Evolutionary conservation across 2,888 invertebrate genomes (phyloP).

Genomic region (Xanthia togata): DNA sequence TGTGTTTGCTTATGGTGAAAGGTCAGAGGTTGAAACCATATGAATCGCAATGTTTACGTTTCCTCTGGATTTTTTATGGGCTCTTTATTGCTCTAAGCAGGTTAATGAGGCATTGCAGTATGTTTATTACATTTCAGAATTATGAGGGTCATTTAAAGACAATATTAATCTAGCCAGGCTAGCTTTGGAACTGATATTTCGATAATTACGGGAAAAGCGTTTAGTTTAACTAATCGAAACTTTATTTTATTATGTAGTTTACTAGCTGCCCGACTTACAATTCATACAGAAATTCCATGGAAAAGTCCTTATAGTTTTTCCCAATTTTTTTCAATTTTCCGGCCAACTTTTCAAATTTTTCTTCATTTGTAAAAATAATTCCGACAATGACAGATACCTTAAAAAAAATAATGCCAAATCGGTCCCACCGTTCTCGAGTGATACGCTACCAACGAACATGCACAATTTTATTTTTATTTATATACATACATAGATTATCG

Average conservation of each 20-base stretch:
- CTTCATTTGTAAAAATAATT: neutral
- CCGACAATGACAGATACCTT: no score
- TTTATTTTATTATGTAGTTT: neutral
- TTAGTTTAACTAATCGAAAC: neutral
- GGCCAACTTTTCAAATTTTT: neutral
- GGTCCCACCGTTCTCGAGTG: no score
- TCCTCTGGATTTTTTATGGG: conserved; percentile 2
- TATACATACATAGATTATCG: no score
- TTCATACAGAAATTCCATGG: neutral
- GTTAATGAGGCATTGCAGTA: conserved; percentile 15
- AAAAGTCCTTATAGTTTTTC: neutral
- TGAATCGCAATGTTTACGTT: neutral
- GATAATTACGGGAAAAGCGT: no score
- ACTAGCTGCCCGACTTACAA: neutral
- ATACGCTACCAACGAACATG: no score
- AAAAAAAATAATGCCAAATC: no score
- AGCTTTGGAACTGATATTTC: neutral
- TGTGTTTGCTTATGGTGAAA: neutral
- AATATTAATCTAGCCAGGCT: conserved; percentile 5
- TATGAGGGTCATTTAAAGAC: conserved; percentile 3
- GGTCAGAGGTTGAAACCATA: conserved; percentile 1
- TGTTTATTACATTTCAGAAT: conserved; percentile 1
- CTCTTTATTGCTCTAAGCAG: neutral
- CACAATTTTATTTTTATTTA: no score
- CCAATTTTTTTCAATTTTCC: neutral